Conservation (phyloP, 2,113 vertebrate species). For the Ovis aries region DNA sequence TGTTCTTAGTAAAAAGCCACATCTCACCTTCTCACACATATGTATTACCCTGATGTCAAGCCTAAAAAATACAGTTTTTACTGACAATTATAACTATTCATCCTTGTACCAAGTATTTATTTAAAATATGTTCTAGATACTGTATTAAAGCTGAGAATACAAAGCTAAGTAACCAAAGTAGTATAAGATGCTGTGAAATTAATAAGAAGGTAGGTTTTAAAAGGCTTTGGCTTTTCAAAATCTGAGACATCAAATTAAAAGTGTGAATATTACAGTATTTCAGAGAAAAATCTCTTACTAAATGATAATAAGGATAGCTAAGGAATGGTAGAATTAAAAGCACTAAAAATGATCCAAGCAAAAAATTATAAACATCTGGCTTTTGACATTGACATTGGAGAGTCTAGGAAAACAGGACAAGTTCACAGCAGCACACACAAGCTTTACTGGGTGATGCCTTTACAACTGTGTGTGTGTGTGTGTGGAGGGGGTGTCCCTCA, state of each 20-base stretch:
- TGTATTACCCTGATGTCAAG: neutral
- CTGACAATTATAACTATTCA: neutral
- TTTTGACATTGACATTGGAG: neutral
- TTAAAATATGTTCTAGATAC: neutral
- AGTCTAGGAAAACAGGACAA: neutral
- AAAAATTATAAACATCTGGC: neutral
- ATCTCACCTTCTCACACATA: neutral
- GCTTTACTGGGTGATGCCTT: neutral
- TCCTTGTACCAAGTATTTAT: neutral
- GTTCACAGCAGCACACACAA: neutral
- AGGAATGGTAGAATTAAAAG: neutral
- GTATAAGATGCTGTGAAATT: neutral
- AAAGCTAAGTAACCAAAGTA: neutral
- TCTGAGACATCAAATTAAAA: neutral
- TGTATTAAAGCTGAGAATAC: neutral
- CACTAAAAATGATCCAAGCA: neutral
- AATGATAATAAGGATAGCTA: neutral
- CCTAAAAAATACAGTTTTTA: neutral
- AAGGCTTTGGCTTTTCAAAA: neutral
- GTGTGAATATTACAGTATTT: neutral
- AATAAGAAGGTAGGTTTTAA: neutral
- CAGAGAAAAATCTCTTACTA: neutral
- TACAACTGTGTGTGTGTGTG: neutral
- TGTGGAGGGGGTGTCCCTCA: neutral
- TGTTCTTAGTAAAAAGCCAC: neutral